Conservation (phyloP, 2,888 invertebrate species). For the Tenthredo livida region DNA sequence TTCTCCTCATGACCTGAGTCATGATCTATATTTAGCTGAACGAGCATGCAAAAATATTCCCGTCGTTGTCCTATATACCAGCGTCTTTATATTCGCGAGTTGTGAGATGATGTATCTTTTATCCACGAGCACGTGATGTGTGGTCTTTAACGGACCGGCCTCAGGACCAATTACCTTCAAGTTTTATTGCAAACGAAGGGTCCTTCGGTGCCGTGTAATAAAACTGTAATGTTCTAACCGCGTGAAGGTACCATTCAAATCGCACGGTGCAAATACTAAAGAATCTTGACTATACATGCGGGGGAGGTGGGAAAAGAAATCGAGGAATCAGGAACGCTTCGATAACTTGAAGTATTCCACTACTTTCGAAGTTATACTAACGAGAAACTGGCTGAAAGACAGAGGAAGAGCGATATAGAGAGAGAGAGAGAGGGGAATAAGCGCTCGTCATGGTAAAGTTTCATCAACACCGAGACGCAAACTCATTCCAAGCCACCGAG, state of each 20-base stretch:
- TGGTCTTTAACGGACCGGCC: conserved; percentile 56
- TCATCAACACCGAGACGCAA: conserved; percentile 75
- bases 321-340: background rate
- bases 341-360: background rate
- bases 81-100: conserved; percentile 31
- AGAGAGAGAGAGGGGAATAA: conserved; percentile 65
- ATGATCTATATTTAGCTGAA: conserved; percentile 48
- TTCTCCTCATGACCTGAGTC: conserved; percentile 38
- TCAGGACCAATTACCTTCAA: conserved; percentile 44
- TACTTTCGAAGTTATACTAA: background rate
- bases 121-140: conserved; percentile 65
- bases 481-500: conserved; percentile 73
- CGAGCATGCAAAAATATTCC: conserved; percentile 49
- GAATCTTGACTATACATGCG: background rate
- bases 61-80: conserved; percentile 18
- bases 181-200: conserved; percentile 38
- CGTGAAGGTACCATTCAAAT: background rate
- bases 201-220: conserved; percentile 31
- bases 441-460: conserved; percentile 77
- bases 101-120: conserved; percentile 63
- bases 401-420: conserved; percentile 58
- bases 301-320: background rate
- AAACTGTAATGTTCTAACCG: conserved; percentile 27
- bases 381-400: conserved; percentile 17
- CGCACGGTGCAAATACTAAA: background rate